A percentile compares a stretch with the other conserved stretches of the same genome.
Evolutionary conservation across 2,113 vertebrate species (phyloP).

Genomic region (Petromus typicus): DNA sequence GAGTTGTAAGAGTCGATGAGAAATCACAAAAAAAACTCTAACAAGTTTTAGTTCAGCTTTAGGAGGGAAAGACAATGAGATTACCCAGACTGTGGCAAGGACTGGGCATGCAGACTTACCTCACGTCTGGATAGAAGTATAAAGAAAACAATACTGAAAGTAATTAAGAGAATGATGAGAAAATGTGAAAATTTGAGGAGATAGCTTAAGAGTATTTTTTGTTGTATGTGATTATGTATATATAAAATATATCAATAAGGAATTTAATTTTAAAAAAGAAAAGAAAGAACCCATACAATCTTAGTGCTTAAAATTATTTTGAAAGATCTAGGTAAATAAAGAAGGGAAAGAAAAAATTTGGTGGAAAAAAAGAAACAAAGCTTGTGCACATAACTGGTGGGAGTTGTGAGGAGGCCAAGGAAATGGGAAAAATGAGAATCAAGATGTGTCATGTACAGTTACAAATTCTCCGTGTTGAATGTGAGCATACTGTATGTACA

Average conservation of each 20-base stretch:
- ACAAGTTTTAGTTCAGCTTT: not conserved
- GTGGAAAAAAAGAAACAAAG: not conserved
- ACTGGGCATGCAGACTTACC: not conserved
- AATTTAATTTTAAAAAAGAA: too few relatives aligned
- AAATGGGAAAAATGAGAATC: too few relatives aligned
- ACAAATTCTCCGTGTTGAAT: too few relatives aligned
- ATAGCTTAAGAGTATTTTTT: not conserved
- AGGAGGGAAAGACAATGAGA: not conserved
- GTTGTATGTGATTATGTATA: too few relatives aligned
- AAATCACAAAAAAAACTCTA: not conserved
- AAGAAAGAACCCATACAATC: not conserved
- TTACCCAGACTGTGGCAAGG: not conserved
- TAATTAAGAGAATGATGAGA: not conserved
- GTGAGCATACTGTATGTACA: too few relatives aligned
- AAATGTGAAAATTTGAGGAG: not conserved
- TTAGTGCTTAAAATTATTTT: not conserved
- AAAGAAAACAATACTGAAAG: not conserved
- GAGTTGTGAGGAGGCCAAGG: too few relatives aligned
- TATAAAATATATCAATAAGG: too few relatives aligned
- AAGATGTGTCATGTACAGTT: too few relatives aligned
- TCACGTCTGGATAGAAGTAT: not conserved
- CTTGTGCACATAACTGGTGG: too few relatives aligned
- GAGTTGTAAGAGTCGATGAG: not conserved
- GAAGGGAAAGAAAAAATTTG: too few relatives aligned
- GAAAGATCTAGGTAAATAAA: not conserved